A percentile compares a stretch with the other conserved stretches of the same genome.
phyloP scores from a whole-genome alignment of 2,113 vertebrate species.

The Thunnus thynnus region DNA sequence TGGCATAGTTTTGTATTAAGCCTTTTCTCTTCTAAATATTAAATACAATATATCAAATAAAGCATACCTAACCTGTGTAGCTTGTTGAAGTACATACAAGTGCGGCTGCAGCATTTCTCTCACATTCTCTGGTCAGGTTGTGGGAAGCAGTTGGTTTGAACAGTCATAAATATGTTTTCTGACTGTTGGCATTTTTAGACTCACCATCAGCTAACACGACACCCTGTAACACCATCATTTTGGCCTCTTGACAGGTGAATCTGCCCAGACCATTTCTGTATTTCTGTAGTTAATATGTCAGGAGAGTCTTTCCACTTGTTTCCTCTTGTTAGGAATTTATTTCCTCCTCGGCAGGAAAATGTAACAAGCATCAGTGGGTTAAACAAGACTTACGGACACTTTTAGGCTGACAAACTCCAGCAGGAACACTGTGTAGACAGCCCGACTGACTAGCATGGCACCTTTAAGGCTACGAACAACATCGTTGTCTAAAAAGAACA shows the following conservation, averaged over 20 bases:
- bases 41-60: not conserved
- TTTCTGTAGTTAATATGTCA: not conserved
- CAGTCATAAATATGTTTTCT: not conserved
- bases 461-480: no score
- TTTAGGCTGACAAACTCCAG: no score
- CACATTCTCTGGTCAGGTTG: constrained; percentile 14
- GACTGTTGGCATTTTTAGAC: not conserved
- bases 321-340: not conserved
- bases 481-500: no score
- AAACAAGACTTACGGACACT: no score
- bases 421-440: no score
- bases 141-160: constrained; percentile 1
- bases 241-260: constrained; percentile 16
- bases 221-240: constrained; percentile 1
- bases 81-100: not conserved
- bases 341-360: not conserved
- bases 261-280: not conserved
- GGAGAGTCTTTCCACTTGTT: constrained; percentile 12
- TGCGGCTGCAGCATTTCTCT: not conserved
- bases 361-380: not conserved
- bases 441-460: no score
- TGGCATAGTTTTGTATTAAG: not conserved
- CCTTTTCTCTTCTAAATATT: not conserved
- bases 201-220: not conserved
- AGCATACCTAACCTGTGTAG: not conserved